Base-by-base conservation (phyloP, 2,113 vertebrate genomes). In the Danionella cerebrum region DNA sequence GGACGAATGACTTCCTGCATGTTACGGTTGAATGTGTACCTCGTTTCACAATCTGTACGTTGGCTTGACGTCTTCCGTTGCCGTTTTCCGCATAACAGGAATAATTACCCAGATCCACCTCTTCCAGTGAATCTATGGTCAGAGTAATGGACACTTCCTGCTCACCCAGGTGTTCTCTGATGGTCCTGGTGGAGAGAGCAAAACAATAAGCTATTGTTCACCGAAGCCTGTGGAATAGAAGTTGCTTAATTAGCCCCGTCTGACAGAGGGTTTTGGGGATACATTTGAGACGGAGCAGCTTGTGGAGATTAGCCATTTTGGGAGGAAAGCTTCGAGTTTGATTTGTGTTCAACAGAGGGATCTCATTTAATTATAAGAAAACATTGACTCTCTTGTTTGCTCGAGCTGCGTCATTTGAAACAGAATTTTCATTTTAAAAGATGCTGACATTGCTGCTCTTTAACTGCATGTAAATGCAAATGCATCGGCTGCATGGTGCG, bases 51-150 rank as follows among this genome's bases (percentile, higher is more conserved):
- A 98, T 90, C 76, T 97, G 92, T 78, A 98, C 83, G 45, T 89
- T 98, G 75, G 94, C 94, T 9, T 97, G 93, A 10, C 92, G 87
- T 54, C 94, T 91, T 36, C 96, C 96, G 3, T 95, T 93, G 62
- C 94, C 92, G 63, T 99, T 99, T 84, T 98, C 96, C 1, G 97
- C 96, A 1, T 95, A 96, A 78, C 96, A 99, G 0, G 96, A 96
- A 72, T 98, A 99, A 86, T 99, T 99, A 48, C 95, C 96, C 70
- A 98, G 85, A 81, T 99, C 96, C 68, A 85, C 89, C 78, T 97
- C 95, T 82, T 98, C 94, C 11, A 99, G 86, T 18, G 92, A 92
- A 75, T 93, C 91, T 69, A 99, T 91, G 55, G 93, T 94, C 87
- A 99, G 82, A 19, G 95, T 98, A 78, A 98, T 93, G 62, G 94